Conservation (phyloP, 2,113 vertebrate species). For the Pagrus major region DNA sequence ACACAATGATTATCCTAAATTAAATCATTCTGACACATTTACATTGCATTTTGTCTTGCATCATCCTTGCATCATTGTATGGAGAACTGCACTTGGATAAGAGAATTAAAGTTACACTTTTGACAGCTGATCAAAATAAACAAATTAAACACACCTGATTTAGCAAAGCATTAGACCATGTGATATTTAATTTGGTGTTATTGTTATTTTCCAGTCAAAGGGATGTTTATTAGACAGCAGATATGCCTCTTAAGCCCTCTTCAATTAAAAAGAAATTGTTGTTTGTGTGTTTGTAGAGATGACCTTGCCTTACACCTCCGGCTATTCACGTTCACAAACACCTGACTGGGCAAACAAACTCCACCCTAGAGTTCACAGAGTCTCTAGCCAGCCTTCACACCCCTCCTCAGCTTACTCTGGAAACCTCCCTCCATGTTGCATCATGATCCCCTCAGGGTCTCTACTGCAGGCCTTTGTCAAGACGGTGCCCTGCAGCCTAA, state of each 20-base stretch:
- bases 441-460: constrained; percentile 32
- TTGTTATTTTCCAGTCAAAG: constrained; percentile 62
- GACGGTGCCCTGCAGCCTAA: not conserved
- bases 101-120: constrained; percentile 60
- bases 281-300: constrained; percentile 65
- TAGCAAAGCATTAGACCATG: constrained; percentile 41
- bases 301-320: constrained; percentile 43
- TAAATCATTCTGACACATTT: not conserved
- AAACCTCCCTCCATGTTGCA: constrained; percentile 53
- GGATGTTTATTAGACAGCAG: constrained; percentile 52
- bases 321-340: constrained; percentile 13
- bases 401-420: not conserved
- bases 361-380: constrained; percentile 34
- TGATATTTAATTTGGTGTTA: constrained; percentile 73
- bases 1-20: not conserved
- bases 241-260: constrained; percentile 44
- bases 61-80: constrained; percentile 12
- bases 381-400: constrained; percentile 3
- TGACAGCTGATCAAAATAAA: constrained; percentile 72
- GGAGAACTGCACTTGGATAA: constrained; percentile 13
- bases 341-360: constrained; percentile 38
- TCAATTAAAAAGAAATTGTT: constrained; percentile 73
- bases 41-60: not conserved
- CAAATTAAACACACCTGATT: constrained; percentile 48
- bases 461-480: not conserved